Base-by-base conservation (phyloP, 2,888 invertebrate species). In the Drosophila nr. perissopoda region DNA sequence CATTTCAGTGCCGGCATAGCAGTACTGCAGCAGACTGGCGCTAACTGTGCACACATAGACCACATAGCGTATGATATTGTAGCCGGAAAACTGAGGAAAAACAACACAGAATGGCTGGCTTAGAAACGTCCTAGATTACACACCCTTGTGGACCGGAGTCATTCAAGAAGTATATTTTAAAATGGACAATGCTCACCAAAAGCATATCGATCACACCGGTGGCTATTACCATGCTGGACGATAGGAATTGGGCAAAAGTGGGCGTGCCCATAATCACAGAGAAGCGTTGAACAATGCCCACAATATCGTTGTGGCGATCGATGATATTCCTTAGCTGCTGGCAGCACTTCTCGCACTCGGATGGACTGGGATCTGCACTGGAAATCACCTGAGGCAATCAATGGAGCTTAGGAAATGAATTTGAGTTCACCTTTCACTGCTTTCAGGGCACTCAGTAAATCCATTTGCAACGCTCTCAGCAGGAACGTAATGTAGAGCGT, bases 161-260 rank as follows among this genome's bases (percentile, higher is more conserved):
- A 45, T 7, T 1, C 16, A 25, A 16, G 16, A 16, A 7, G 21
- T 45, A 3, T 7, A 21, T 2, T 45, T 21, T 21, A 2, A 4
- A 13, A 13, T 27, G 27, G 8, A 16, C 5, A 34, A 36, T 27
- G 1, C 76, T 71, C 36, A 87, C 84, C 68, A 84, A 10, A 7
- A 89, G 69, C 67, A 84, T 84, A 29, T 87, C 89, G 40, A 84
- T 89, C 7, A 84, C 69, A 36, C 89, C 81, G 52, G 87, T 78
- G 58, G 89, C 84, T 69, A 84, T 87, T 11, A 89, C 85, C 58
- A 84, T 16, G 31, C 84, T 84, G 36, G 84, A 36, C 11, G 84
- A 89, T 16, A 84, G 38, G 10, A 84, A 84, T 31, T 84, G 89
- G 1, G 76, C 82, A 38, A 84, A 89, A 2, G 84, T 76, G 7